Percentiles rank a stretch among this genome's conserved stretches.
phyloP scores from a whole-genome alignment of 2,888 invertebrate genomes.

The Sarcophaga variegata region DNA sequence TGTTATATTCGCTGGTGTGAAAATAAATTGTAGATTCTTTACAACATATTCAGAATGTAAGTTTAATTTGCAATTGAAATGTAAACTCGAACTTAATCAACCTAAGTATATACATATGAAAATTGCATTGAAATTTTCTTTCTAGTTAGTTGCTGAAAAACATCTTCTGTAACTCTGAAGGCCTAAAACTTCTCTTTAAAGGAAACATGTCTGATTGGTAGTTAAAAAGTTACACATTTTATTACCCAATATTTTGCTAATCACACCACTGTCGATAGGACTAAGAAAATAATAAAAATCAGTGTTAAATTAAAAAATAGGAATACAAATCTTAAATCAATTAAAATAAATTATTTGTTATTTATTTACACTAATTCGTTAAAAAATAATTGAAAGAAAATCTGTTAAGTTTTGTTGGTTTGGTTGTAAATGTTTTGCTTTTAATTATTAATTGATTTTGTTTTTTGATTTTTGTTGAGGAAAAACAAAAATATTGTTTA shows the following conservation, averaged over 20 bases:
- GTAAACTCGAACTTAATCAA: too few relatives aligned
- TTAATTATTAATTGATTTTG: conserved; percentile 19
- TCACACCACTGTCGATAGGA: not conserved
- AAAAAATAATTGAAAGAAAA: conserved; percentile 24
- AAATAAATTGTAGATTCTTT: too few relatives aligned
- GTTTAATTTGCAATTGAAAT: too few relatives aligned
- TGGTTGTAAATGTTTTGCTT: conserved; percentile 29
- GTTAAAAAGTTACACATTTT: not conserved
- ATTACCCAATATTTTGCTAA: not conserved
- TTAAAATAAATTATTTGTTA: not conserved
- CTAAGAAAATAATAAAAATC: conserved; percentile 31
- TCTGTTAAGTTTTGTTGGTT: conserved; percentile 18
- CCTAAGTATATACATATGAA: too few relatives aligned
- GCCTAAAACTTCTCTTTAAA: too few relatives aligned
- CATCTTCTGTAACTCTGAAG: too few relatives aligned
- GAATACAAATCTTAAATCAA: not conserved
- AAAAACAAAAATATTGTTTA: conserved; percentile 30
- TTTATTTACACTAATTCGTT: conserved; percentile 59
- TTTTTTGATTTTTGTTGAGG: conserved; percentile 15
- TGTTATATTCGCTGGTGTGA: too few relatives aligned
- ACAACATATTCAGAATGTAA: too few relatives aligned
- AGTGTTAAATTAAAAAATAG: conserved; percentile 16
- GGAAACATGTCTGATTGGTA: not conserved
- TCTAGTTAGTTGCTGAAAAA: too few relatives aligned
- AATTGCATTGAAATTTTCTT: too few relatives aligned